Base-by-base conservation (phyloP, 2,113 vertebrate species). In the Gambusia holbrooki region DNA sequence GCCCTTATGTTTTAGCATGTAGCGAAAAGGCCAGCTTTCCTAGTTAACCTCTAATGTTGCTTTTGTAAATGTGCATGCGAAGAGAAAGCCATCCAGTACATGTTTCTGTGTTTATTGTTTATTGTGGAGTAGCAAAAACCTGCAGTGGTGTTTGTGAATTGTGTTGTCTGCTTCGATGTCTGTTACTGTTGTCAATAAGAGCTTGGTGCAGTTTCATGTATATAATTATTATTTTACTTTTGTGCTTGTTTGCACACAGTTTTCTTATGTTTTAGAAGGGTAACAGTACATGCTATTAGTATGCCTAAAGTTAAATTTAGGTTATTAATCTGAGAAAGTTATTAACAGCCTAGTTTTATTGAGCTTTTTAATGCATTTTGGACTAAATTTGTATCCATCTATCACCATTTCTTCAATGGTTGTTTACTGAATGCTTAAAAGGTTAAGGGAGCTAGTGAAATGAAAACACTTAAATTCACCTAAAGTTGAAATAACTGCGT, bases 11-110 rank as follows among this genome's bases (percentile, higher is more conserved):
- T 48, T 63, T 62, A 82, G 17, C 61, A 4, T 84, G 40, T 76
- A 79, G 13, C 71, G 40, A 73, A 76, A 77, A 90, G 76, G 76
- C 79, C 68, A 92, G 84, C 68, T 91, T 90, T 80, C 80, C 83
- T 87, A 88, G 84, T 73, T 90, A 85, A 74, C 58, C 17, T 79
- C 82, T 73, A 45, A 61, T 54, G 37, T 62, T 67, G 19, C 19
- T 74, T 77, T 81, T 27, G 22, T 58, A 25, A 71, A 69, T 75
- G 10, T 90, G 90, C 88, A 91, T 93, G 87, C 80, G 54, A 87
- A 65, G 27, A 89, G 42, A 51, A 79, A 87, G 58, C 77, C 84
- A 91, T 89, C 80, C 84, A 75, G 65, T 76, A 69, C 82, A 88
- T 89, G 66, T 81, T 78, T 48, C 28, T 63, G 79, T 82, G 58